phyloP scores from a whole-genome alignment of 2,113 vertebrate genomes.

The Dromas ardeola region DNA sequence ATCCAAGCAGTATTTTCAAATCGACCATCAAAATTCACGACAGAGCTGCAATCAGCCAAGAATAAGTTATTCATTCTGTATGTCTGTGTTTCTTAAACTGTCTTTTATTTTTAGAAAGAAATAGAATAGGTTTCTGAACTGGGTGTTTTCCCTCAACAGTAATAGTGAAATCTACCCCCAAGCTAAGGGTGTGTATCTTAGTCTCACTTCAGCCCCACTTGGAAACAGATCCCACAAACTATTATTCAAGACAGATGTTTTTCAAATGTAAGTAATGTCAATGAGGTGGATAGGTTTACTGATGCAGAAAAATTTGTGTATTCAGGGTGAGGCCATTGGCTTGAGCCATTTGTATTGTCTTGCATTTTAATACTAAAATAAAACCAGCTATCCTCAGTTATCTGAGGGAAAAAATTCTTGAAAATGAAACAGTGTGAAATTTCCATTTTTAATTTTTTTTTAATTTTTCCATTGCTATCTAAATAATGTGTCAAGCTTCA shows the following conservation, averaged over 20 bases:
- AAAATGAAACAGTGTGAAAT: neutral
- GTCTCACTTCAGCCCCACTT: neutral
- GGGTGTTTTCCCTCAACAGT: neutral
- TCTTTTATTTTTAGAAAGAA: neutral
- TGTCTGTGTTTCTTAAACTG: neutral
- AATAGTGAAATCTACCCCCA: neutral
- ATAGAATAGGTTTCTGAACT: neutral
- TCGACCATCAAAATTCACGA: neutral
- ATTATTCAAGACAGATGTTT: neutral
- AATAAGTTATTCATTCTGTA: neutral
- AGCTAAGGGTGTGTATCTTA: neutral
- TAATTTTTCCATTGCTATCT: neutral
- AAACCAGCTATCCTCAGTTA: neutral
- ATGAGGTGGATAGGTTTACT: neutral
- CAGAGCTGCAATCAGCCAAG: neutral
- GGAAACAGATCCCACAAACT: neutral
- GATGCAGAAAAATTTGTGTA: neutral
- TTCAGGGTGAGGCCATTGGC: neutral
- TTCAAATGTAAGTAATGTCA: neutral
- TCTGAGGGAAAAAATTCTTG: neutral
- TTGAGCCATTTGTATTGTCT: neutral
- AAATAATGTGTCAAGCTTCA: fast-evolving
- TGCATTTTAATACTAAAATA: neutral
- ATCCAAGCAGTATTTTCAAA: neutral
- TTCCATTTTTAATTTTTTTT: neutral